Conservation (phyloP, 2,797 vertebrate species). For the Macroramphosus scolopax region DNA sequence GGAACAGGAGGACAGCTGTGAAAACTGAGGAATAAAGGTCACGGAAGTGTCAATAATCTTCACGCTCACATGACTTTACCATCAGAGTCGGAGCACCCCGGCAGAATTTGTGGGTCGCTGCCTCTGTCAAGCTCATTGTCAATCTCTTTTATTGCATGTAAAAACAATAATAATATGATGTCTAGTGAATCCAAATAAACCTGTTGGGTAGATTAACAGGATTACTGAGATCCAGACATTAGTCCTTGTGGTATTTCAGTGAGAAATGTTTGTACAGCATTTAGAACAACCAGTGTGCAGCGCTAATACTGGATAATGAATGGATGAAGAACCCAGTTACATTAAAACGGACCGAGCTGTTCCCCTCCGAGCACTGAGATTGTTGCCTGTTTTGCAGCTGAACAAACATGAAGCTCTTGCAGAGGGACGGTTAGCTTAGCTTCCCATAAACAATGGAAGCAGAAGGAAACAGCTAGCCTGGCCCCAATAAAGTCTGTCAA, state of each 20-base stretch:
- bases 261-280: conserved; percentile 33
- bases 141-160: conserved; percentile 19
- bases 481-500: background rate
- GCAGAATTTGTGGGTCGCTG: conserved; percentile 27
- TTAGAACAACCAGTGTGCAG: conserved; percentile 21
- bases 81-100: conserved; percentile 6
- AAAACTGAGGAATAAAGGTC: conserved; percentile 24
- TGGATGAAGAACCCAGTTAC: conserved; percentile 39
- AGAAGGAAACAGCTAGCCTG: background rate
- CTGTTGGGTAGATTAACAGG: conserved; percentile 43
- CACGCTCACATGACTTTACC: conserved; percentile 13
- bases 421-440: conserved; percentile 11
- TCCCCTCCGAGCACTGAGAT: conserved; percentile 25
- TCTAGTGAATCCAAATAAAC: conserved; percentile 32
- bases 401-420: background rate
- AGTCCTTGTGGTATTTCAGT: conserved; percentile 43
- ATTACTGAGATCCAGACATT: conserved; percentile 47
- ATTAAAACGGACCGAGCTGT: conserved; percentile 42
- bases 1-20: too few relatives aligned
- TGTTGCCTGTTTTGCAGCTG: conserved; percentile 25
- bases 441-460: conserved; percentile 6
- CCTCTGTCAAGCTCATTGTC: conserved; percentile 16
- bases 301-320: conserved; percentile 57
- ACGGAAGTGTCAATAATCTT: conserved; percentile 30
- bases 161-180: conserved; percentile 7